Evolutionary conservation across 2,888 invertebrate genomes (phyloP).

Genomic region (Cataglyphis albicans): DNA sequence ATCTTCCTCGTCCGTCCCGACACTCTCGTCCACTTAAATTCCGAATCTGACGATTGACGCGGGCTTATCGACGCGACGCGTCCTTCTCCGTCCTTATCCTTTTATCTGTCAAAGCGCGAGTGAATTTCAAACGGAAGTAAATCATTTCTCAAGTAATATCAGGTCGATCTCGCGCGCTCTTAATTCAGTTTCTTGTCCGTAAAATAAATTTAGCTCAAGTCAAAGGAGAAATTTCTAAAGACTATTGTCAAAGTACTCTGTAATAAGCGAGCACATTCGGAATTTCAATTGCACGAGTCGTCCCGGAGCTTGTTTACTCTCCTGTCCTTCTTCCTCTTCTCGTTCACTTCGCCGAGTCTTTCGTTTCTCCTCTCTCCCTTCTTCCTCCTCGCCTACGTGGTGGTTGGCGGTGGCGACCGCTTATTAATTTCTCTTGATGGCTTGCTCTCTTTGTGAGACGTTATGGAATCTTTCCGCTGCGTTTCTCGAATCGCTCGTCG

Average conservation of each 20-base stretch:
- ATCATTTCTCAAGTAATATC: background rate
- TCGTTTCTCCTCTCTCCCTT: constrained; percentile 33
- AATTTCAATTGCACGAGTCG: constrained; percentile 46
- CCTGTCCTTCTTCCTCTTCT: constrained; percentile 17
- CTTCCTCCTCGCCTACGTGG: constrained; percentile 41
- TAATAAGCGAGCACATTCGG: constrained; percentile 30
- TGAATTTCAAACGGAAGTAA: background rate
- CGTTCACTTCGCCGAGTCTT: constrained; percentile 38
- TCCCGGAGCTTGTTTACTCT: constrained; percentile 36
- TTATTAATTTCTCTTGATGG: constrained; percentile 73
- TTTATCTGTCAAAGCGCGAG: constrained; percentile 15
- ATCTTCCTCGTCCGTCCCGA: constrained; percentile 60
- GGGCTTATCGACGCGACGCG: constrained; percentile 75
- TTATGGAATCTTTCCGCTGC: constrained; percentile 72
- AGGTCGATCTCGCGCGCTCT: background rate
- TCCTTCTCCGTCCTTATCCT: constrained; percentile 8
- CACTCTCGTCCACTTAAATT: constrained; percentile 70
- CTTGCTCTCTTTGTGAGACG: constrained; percentile 72
- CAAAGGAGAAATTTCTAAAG: background rate
- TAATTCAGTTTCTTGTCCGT: background rate
- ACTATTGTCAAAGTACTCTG: constrained; percentile 18
- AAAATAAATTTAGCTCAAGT: background rate
- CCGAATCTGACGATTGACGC: constrained; percentile 81
- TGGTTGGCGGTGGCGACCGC: constrained; percentile 61
- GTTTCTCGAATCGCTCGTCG: constrained; percentile 61